Base-by-base conservation (phyloP, 2,113 vertebrate species). In the Formicarius rufipectus region DNA sequence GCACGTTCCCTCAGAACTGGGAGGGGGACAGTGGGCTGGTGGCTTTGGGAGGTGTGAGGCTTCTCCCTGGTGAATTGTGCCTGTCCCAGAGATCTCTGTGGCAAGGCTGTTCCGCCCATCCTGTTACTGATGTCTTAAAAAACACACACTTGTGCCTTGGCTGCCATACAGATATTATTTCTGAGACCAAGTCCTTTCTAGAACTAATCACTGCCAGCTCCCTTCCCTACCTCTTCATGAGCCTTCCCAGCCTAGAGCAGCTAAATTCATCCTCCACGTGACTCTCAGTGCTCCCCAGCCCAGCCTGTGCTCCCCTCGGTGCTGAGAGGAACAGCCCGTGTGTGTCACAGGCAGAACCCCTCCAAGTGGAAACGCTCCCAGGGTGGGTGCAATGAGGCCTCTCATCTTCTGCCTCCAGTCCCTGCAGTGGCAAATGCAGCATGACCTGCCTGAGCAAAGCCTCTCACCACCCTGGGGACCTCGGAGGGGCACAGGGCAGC, bases 401-500 rank as follows among this genome's bases (percentile, higher is more conserved):
- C 60, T 68, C 87, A 33, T 39, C 39, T 50, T 56, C 85, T 74
- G 6, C 39, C 68, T 80, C 44, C 90, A 74, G 56, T 39, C 83
- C 56, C 73, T 12, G 0, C 64, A 9, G 74, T 14, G 73, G 52
- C 6, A 10, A 87, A 63, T 15, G 30, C 47, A 47, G 80, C 66
- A 18, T 40, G 39, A 84, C 64, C 20, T 5, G 39, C 33, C 9
- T 0, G 45, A 85, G 76, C 37, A 37, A 64, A 91, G 75, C 49
- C 77, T 68, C 82, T 71, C n/a, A 2, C 39, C 42, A 39, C 53
- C 3, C 0, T 4, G 0, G 0, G 74, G 45, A 2, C 62, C 72
- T 10, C 10, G 2, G 5, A 14, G 45, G 14, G 3, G 17, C 5
- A 0, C 10, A 2, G 39, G 45, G 58, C 2, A 0, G 4, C 7